Evolutionary conservation across 2,113 vertebrate species (phyloP), one percentile per base, ranked within the genome.

Genomic region (Urocolius indicus): DNA sequence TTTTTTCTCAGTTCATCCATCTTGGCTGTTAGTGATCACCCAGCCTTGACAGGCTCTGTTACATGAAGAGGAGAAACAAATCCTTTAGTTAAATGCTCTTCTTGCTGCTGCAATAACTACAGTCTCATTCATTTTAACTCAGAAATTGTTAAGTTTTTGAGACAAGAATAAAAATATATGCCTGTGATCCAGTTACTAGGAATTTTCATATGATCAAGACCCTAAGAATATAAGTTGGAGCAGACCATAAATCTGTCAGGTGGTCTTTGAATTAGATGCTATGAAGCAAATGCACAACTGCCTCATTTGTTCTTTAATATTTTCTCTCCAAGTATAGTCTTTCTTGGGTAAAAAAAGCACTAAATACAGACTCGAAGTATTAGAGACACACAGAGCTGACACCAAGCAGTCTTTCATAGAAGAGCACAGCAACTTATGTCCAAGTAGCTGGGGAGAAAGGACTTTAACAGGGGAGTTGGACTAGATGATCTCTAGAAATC

Each of bases 1-100:
- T 87, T 94, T 63, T 77, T 85, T 88, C 84, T 34, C 79, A 75
- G 51, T 75, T 92, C 83, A 95, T 95, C 83, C 57, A 82, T 96
- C 85, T 92, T 0, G 5, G 30, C 68, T 96, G 76, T 92, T 85
- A 96, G 79, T 92, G 88, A 78, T 88, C 76, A 68, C 13, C 52
- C 65, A 84, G 55, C 48, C 68, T 66, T 94, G 92, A 94, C 73
- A 84, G 85, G 11, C 13, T 86, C 21, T 71, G 68, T 38, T 89
- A 74, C 24, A 84, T 38, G n/a, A 83, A 89, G 48, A 67, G 63
- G 23, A 81, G 58, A 85, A 77, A 26, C 8, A 91, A 91, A 88
- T 90, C 16, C 17, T 74, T 48, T 41, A 65, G 23, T 75, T 57
- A 78, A 86, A 74, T 68, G 29, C 11, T 93, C 32, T 71, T 81